Conservation (phyloP, 2,113 vertebrate species). For the Platanista minor region DNA sequence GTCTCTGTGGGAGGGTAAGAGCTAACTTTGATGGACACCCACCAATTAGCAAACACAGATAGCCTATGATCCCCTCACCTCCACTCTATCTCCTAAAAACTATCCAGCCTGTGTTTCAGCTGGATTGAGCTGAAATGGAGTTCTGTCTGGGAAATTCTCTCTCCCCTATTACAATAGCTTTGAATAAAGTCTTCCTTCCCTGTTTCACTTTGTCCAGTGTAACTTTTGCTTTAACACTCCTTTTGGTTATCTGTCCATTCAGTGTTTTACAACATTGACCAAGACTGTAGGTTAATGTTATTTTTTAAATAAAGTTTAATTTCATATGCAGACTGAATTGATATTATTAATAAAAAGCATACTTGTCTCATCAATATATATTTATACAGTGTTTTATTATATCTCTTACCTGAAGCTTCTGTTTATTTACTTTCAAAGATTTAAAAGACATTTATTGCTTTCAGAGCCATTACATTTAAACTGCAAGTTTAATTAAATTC, state of each 20-base stretch:
- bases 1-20: not conserved
- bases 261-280: not conserved
- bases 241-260: not conserved
- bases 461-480: not conserved
- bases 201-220: not conserved
- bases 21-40: not conserved
- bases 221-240: not conserved
- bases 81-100: not conserved
- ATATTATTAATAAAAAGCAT: not conserved
- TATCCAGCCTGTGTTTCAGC: not conserved
- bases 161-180: not conserved
- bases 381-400: not conserved
- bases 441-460: not conserved
- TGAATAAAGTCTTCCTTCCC: not conserved
- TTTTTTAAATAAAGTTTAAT: not conserved
- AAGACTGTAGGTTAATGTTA: not conserved
- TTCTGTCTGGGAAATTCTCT: not conserved
- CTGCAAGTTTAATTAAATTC: not conserved
- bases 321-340: not conserved
- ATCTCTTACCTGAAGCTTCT: not conserved
- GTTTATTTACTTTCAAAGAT: not conserved
- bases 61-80: not conserved
- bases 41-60: not conserved
- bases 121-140: not conserved
- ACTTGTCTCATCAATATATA: not conserved